phyloP scores from a whole-genome alignment of 2,888 invertebrate genomes.

The Calameuta pallipes region DNA sequence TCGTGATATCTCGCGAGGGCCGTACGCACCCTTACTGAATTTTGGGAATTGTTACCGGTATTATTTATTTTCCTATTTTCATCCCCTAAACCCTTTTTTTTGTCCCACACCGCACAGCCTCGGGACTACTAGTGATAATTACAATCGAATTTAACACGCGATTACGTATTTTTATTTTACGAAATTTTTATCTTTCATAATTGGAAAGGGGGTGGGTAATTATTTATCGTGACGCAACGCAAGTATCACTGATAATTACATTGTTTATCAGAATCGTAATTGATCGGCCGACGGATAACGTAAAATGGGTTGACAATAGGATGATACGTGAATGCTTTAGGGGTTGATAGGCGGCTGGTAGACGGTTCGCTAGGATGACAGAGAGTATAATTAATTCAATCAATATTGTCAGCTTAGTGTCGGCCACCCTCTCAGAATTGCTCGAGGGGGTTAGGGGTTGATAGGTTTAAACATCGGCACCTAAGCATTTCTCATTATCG shows the following conservation, averaged over 20 bases:
- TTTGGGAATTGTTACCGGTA: background rate
- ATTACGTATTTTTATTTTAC: too few species aligned
- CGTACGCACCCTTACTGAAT: background rate
- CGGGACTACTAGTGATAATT: background rate
- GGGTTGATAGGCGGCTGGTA: background rate
- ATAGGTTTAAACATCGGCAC: conserved; percentile 38
- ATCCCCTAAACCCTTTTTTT: background rate
- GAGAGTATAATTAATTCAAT: conserved; percentile 26
- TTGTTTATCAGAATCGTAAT: background rate
- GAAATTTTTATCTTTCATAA: too few species aligned
- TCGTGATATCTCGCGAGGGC: conserved; percentile 43
- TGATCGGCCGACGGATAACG: background rate
- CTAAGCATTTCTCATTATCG: conserved; percentile 42
- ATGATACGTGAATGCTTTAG: background rate
- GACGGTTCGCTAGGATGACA: background rate
- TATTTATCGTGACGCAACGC: background rate
- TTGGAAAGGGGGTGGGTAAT: too few species aligned
- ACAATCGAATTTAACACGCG: too few species aligned
- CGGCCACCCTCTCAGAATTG: conserved; percentile 16
- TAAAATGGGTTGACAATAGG: background rate
- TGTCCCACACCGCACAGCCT: background rate
- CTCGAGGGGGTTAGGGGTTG: conserved; percentile 21
- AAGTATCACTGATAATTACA: background rate
- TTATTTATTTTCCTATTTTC: background rate
- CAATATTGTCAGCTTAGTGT: conserved; percentile 27